Evolutionary conservation across 1,140 invertebrate species (phyloP).

Genomic region (Cherax destructor): DNA sequence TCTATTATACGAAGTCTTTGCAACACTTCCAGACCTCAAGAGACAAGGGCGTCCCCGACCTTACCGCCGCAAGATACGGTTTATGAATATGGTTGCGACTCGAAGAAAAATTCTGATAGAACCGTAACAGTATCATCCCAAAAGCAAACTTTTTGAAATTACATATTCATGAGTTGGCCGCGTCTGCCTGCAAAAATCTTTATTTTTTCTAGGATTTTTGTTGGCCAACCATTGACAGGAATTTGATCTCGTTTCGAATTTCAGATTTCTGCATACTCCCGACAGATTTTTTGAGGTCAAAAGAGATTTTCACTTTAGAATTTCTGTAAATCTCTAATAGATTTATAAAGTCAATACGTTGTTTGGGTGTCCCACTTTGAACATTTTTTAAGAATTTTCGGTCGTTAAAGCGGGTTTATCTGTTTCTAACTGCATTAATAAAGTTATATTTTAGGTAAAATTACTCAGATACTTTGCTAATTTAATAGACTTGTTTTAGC

Average conservation of each 20-base stretch:
- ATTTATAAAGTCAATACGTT: not conserved
- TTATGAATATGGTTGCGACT: not conserved
- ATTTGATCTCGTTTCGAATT: not conserved
- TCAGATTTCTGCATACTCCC: not conserved
- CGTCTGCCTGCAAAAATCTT: not conserved
- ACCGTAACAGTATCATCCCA: slow-evolving; percentile 1
- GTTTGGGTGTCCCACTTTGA: too few species aligned
- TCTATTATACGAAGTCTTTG: too few species aligned
- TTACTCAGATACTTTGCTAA: too few species aligned
- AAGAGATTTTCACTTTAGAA: not conserved
- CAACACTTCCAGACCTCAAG: too few species aligned
- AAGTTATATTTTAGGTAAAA: too few species aligned
- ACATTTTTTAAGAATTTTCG: too few species aligned
- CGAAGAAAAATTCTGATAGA: not conserved
- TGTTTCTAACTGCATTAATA: too few species aligned
- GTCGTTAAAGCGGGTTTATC: too few species aligned
- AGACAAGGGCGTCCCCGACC: not conserved
- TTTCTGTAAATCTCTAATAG: not conserved
- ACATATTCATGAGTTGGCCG: slow-evolving; percentile 5
- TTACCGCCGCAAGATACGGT: not conserved
- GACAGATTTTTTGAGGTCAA: not conserved
- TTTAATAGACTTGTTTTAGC: too few species aligned
- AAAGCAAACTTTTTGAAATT: slow-evolving; percentile 11
- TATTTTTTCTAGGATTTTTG: not conserved
- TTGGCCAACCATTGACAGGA: not conserved